These are phyloP conservation scores for Hyalella azteca DNA, from an alignment of 2,888 invertebrate species.

Conservation along the genomic window DNA sequence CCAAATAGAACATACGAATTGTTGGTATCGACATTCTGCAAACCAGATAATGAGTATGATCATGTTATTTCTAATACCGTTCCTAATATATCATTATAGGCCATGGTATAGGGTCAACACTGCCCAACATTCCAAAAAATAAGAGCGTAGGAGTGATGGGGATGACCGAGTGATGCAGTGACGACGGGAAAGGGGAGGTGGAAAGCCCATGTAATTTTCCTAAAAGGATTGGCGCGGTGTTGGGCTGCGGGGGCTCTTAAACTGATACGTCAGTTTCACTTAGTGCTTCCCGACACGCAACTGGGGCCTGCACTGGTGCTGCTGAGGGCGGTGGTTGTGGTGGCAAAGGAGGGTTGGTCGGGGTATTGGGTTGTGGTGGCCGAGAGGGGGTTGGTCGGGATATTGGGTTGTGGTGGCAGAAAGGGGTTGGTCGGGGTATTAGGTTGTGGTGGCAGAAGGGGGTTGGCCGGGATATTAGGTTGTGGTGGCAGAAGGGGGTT, in stretches of 20 bases:
- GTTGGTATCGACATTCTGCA: too few species aligned
- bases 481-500: background rate
- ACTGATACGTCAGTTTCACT: slow-evolving; percentile 30
- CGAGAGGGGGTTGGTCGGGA: background rate
- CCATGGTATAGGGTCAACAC: too few species aligned
- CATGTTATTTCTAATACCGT: too few species aligned
- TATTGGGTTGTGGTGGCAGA: background rate
- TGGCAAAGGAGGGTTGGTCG: background rate
- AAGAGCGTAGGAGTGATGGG: background rate
- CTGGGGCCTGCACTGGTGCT: background rate
- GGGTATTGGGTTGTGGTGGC: background rate
- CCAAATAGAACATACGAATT: too few species aligned
- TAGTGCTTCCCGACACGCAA: background rate
- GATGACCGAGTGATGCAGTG: background rate
- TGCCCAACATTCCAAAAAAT: too few species aligned
- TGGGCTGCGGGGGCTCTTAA: slow-evolving; percentile 18
- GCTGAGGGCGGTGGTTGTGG: background rate
- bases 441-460: background rate
- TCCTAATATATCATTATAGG: too few species aligned
- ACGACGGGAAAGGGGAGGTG: background rate
- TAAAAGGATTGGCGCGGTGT: slow-evolving; percentile 26
- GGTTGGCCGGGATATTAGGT: background rate
- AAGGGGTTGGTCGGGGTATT: background rate
- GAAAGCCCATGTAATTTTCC: slow-evolving; percentile 29
- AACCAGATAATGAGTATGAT: too few species aligned